Evolutionary conservation across 1,140 invertebrate genomes (phyloP).

Genomic region (Achroia grisella): DNA sequence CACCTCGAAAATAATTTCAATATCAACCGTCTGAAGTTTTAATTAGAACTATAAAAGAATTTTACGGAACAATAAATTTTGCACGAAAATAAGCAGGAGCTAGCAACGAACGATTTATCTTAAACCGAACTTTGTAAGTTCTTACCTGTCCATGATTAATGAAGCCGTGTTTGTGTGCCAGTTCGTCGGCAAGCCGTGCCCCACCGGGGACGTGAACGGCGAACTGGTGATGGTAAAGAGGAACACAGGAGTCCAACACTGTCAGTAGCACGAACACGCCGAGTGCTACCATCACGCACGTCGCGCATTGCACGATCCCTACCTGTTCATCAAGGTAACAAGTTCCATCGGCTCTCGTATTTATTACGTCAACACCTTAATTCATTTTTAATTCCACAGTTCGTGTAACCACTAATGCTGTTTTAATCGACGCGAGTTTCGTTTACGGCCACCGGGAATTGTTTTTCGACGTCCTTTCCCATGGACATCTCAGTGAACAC

Average conservation of each 20-base stretch:
- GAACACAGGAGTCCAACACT: slow-evolving; percentile 59
- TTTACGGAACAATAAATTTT: no score
- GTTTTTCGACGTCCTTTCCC: slow-evolving; percentile 22
- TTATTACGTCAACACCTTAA: slow-evolving; percentile 4
- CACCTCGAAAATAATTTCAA: no score
- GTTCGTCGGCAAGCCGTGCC: slow-evolving; percentile 65
- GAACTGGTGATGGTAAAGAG: slow-evolving; percentile 78
- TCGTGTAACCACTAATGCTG: slow-evolving; percentile 22
- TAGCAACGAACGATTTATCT: no score
- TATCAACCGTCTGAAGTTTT: no score
- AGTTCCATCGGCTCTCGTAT: slow-evolving; percentile 1
- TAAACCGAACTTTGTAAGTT: not conserved
- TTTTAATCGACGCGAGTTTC: not conserved
- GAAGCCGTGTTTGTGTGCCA: slow-evolving; percentile 78
- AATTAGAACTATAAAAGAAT: no score
- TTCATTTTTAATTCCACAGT: slow-evolving; percentile 18
- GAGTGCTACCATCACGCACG: slow-evolving; percentile 50
- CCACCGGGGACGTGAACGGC: slow-evolving; percentile 78
- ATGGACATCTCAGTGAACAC: slow-evolving; percentile 33
- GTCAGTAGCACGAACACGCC: slow-evolving; percentile 49
- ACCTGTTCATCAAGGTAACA: slow-evolving; percentile 6
- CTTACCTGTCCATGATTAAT: slow-evolving; percentile 78
- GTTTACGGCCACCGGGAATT: not conserved
- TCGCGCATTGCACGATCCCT: slow-evolving; percentile 50
- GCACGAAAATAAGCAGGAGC: no score